A percentile compares a stretch with the other conserved stretches of the same genome.
These are phyloP conservation scores for Tetraodon nigroviridis DNA, from an alignment of 2,113 vertebrate genomes.

Conservation along the genomic window DNA sequence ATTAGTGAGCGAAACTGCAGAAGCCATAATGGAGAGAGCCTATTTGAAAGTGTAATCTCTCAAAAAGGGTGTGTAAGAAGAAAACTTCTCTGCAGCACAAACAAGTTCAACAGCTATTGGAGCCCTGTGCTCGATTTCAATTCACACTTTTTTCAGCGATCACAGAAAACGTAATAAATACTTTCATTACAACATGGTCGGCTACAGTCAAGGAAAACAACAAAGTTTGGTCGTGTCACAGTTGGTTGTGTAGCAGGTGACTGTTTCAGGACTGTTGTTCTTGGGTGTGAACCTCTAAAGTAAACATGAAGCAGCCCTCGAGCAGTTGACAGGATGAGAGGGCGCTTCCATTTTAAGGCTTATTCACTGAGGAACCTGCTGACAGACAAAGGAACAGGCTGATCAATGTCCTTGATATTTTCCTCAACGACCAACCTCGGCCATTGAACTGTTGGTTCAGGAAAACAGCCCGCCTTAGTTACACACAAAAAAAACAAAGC, in stretches of 20 bases:
- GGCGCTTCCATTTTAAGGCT: slow-evolving; percentile 5
- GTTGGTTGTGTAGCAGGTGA: slow-evolving; percentile 10
- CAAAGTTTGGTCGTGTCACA: neutral
- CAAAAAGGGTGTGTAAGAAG: neutral
- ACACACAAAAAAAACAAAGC: slow-evolving; percentile 5
- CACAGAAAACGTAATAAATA: too few relatives aligned
- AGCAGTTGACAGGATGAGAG: slow-evolving; percentile 10
- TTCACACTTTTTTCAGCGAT: too few relatives aligned
- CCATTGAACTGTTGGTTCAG: neutral
- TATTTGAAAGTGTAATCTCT: neutral
- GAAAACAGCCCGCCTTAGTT: neutral
- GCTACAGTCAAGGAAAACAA: neutral
- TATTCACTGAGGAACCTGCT: too few relatives aligned
- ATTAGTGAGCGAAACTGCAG: too few relatives aligned
- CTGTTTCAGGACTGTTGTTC: slow-evolving; percentile 1
- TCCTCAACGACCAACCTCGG: neutral
- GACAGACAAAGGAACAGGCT: too few relatives aligned
- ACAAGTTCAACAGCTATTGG: slow-evolving; percentile 13
- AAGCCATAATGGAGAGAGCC: too few relatives aligned
- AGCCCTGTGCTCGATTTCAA: neutral
- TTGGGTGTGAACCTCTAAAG: slow-evolving; percentile 64
- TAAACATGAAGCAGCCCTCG: slow-evolving; percentile 58
- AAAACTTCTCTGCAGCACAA: slow-evolving; percentile 2
- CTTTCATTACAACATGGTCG: too few relatives aligned
- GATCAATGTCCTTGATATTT: neutral